phyloP scores from a whole-genome alignment of 1,140 invertebrate genomes.

The Lasioglossum albipes region DNA sequence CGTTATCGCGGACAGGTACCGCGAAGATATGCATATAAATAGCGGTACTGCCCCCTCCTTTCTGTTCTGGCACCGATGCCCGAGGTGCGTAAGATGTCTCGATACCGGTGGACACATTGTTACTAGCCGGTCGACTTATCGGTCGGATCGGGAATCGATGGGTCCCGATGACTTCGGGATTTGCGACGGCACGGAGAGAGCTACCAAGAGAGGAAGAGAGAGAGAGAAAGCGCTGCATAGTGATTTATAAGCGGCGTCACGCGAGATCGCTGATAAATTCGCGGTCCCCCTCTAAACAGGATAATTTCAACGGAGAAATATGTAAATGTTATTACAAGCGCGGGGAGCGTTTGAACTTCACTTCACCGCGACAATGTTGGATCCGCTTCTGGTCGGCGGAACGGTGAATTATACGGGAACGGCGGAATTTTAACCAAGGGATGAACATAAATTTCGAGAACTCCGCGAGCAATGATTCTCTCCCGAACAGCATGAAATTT shows the following conservation, averaged over 20 bases:
- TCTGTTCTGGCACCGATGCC: slow-evolving; percentile 34
- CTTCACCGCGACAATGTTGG: neutral
- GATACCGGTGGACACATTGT: slow-evolving; percentile 46
- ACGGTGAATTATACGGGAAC: neutral
- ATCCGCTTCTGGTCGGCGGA: neutral
- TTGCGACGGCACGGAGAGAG: neutral
- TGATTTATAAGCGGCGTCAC: slow-evolving; percentile 47
- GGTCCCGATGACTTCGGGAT: slow-evolving; percentile 30
- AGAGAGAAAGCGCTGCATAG: neutral
- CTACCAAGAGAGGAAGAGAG: too few species aligned
- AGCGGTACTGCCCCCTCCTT: slow-evolving; percentile 34
- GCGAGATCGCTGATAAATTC: slow-evolving; percentile 17
- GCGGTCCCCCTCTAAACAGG: slow-evolving; percentile 1
- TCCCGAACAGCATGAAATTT: neutral
- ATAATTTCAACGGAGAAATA: slow-evolving; percentile 16
- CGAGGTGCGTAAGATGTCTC: slow-evolving; percentile 40
- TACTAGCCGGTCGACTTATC: slow-evolving; percentile 8
- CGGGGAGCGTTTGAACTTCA: slow-evolving; percentile 11
- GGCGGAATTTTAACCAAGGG: slow-evolving; percentile 1
- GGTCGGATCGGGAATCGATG: slow-evolving; percentile 18
- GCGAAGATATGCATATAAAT: slow-evolving; percentile 51
- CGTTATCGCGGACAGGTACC: slow-evolving; percentile 54
- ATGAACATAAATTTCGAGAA: neutral
- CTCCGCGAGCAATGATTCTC: neutral
- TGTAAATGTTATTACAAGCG: slow-evolving; percentile 28